phyloP scores from a whole-genome alignment of 2,888 invertebrate species.

The Holacanthella duospinosa region DNA sequence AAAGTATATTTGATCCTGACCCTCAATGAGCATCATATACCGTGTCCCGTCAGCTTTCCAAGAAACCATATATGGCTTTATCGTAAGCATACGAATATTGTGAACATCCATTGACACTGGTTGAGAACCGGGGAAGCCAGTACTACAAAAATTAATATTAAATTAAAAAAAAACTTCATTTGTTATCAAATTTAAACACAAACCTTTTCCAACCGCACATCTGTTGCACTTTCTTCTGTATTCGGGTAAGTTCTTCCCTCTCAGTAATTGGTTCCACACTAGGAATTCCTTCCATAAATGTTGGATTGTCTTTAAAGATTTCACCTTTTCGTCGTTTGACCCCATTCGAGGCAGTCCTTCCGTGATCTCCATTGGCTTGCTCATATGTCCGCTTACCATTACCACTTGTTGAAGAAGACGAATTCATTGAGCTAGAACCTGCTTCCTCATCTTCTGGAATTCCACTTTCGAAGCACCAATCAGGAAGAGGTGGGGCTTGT shows the following conservation, averaged over 20 bases:
- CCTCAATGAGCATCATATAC: conserved; percentile 66
- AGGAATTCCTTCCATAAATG: conserved; percentile 77
- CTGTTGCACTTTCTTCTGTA: conserved; percentile 63
- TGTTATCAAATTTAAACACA: conserved; percentile 13
- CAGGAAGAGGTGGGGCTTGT: conserved; percentile 64
- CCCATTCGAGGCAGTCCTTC: neutral
- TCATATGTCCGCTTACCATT: conserved; percentile 15
- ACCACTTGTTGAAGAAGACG: conserved; percentile 6
- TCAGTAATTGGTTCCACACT: conserved; percentile 63
- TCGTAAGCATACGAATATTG: conserved; percentile 63
- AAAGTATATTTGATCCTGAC: conserved; percentile 75
- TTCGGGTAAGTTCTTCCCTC: conserved; percentile 49
- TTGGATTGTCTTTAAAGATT: conserved; percentile 50
- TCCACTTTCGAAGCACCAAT: conserved; percentile 62
- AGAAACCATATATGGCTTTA: conserved; percentile 85
- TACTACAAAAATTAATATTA: conserved; percentile 38
- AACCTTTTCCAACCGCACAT: conserved; percentile 69
- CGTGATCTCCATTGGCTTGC: neutral
- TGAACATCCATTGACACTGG: conserved; percentile 88
- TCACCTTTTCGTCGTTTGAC: conserved; percentile 45
- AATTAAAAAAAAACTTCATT: conserved; percentile 2
- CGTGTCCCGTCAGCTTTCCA: conserved; percentile 99
- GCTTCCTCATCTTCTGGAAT: conserved; percentile 41
- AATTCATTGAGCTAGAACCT: neutral
- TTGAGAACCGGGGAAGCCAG: conserved; percentile 90